Base-by-base conservation (phyloP, 1,140 invertebrate species). In the Oreohelix idahoensis region DNA sequence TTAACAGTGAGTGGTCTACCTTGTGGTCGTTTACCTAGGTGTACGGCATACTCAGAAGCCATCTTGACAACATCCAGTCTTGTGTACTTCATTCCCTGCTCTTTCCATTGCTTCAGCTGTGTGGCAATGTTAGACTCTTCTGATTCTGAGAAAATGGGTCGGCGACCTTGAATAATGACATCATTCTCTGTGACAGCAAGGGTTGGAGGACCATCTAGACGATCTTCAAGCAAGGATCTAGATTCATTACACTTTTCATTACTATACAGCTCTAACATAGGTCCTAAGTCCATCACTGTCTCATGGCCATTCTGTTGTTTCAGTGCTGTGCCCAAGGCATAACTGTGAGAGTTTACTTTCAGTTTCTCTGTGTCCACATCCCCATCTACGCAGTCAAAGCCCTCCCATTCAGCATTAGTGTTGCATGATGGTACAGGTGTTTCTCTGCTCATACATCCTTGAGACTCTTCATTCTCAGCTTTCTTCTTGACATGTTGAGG, bases 11-110 rank as follows among this genome's bases (percentile, higher is more conserved):
- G 39, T 51, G 80, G 80, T 36, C 80, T 73, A 26, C 80, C 80
- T 36, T 82, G 80, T n/a, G 80, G 80, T 38, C 80, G 69, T 49
- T 82, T 82, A n/a, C 80, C 80, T 26, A 82, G 71, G 20, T 82
- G 80, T 0, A 82, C 71, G 26, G 80, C 80, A 82, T 82, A 82
- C 51, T 82, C 80, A 58, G 80, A 82, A 35, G 80, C 80, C 80
- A 82, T 82, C 58, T 82, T 82, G 42, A 82, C 80, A 35, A 82
- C 80, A 75, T 82, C 80, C 20, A 82, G 45, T 20, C 80, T 39
- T 36, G 80, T 82, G 71, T 82, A 82, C 36, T 82, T 82, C 80
- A 82, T 82, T 35, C 80, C 80, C 51, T 82, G 70, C 23, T 82
- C 80, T 35, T 82, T 82, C 80, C 80, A 82, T 36, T 82, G 80